Conservation (phyloP, 2,113 vertebrate species). For the Serilophus lunatus region DNA sequence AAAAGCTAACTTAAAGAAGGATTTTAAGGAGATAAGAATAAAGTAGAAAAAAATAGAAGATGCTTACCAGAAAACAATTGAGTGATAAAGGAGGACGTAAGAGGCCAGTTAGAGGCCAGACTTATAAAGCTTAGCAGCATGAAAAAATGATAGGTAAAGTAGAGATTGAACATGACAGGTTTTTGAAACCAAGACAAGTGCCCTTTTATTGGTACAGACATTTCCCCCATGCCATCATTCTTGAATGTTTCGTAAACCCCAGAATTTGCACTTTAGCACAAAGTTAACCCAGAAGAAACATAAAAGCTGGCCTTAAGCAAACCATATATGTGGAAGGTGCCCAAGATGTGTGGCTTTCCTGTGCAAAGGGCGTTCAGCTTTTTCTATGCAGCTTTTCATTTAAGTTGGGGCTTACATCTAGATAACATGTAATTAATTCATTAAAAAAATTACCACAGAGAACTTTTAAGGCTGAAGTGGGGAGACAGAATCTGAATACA, state of each 20-base stretch:
- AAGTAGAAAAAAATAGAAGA: not conserved
- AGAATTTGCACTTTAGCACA: not conserved
- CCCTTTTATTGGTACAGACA: too few species aligned
- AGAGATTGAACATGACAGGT: not conserved
- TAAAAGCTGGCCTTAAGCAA: not conserved
- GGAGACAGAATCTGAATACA: not conserved
- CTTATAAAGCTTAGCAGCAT: not conserved
- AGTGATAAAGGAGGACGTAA: not conserved
- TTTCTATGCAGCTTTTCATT: not conserved
- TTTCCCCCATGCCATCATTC: not conserved
- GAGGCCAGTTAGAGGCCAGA: not conserved
- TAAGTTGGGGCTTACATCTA: not conserved
- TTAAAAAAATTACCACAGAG: not conserved
- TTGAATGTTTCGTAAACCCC: not conserved
- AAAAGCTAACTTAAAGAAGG: not conserved
- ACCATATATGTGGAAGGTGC: fast-evolving
- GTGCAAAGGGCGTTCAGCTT: not conserved
- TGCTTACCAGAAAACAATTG: not conserved
- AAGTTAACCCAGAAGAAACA: not conserved
- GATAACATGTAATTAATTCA: not conserved
- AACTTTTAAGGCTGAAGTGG: not conserved
- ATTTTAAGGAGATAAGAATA: not conserved
- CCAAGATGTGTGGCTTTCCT: not conserved
- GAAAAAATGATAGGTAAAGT: not conserved
- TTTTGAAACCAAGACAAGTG: not conserved